These are phyloP conservation scores for Pseudotriccus pelzelni DNA, from an alignment of 2,797 vertebrate genomes.

Conservation along the genomic window DNA sequence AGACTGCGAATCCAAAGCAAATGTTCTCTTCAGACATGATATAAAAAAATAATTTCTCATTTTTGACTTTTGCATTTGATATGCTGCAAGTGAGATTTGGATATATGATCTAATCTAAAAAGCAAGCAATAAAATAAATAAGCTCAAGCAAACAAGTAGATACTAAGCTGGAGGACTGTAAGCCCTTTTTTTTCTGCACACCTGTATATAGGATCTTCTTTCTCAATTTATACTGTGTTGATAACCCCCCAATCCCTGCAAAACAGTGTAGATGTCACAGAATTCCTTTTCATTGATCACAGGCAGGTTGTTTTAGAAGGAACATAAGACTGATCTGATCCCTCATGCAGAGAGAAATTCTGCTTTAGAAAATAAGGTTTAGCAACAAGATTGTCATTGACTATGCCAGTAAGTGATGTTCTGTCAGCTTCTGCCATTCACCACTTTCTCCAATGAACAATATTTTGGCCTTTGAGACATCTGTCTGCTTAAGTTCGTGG, in stretches of 20 bases:
- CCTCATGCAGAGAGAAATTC: background rate
- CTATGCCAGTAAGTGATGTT: background rate
- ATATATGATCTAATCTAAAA: background rate
- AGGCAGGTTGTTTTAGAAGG: background rate
- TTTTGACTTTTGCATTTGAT: background rate
- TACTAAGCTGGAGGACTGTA: background rate
- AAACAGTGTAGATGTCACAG: background rate
- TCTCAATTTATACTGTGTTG: background rate
- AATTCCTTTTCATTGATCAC: background rate
- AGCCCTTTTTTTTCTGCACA: background rate
- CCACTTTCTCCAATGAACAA: background rate
- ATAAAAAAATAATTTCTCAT: background rate
- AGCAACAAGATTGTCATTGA: background rate
- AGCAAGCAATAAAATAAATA: background rate
- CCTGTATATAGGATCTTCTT: background rate
- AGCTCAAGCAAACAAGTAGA: background rate
- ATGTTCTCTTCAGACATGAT: background rate
- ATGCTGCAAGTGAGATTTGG: background rate
- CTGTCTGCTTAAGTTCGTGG: constrained; percentile 54
- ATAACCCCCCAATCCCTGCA: rapidly evolving
- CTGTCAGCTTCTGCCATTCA: background rate
- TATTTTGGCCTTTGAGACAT: constrained; percentile 53
- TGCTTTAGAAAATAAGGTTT: background rate
- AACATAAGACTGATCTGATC: background rate
- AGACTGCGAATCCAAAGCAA: background rate